Base-by-base conservation (phyloP, 2,797 vertebrate genomes). In the Crenichthys baileyi region DNA sequence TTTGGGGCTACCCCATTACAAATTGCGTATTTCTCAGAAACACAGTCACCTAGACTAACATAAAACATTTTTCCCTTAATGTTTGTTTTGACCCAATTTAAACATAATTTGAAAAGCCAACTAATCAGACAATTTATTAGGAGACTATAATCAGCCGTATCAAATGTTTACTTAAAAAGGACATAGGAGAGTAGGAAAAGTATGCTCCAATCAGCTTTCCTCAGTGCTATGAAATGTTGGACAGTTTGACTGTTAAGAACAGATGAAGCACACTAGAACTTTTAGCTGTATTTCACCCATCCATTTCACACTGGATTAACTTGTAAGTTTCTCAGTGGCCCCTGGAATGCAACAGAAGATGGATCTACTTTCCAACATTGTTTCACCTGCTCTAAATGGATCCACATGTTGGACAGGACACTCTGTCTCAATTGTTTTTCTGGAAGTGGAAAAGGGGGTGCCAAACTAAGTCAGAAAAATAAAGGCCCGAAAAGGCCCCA, bases 301-400 rank as follows among this genome's bases (percentile, higher is more conserved):
- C 90, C 79, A 70, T 83, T 90, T 81, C 87, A 89, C 83, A 80
- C 88, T 86, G 92, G 91, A 94, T 92, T 90, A 93, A 82, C 85
- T 92, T 85, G 90, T 58, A 87, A 71, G 81, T 92, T 95, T 94
- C 89, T 94, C 89, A 89, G 89, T 89, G 93, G 91, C 90, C 91
- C 89, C 89, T 93, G 95, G 95, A 96, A 96, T 95, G 94, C 92
- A 83, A 89, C 85, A 90, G 91, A 95, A 95, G 94, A 95, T 89
- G 89, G 95, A 95, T 95, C 94, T 95, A 94, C 95, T 96, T 96
- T 96, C 95, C 95, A 92, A 94, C 95, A 96, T 96, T 95, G 95
- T 95, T 96, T 96, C 95, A 96, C 95, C 95, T 96, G 95, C 95
- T 95, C 93, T 96, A 96, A 96, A 94, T 86, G 89, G 93, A 96